These are phyloP conservation scores for Bembecia ichneumoniformis DNA, from an alignment of 2,888 invertebrate species.

Conservation along the genomic window DNA sequence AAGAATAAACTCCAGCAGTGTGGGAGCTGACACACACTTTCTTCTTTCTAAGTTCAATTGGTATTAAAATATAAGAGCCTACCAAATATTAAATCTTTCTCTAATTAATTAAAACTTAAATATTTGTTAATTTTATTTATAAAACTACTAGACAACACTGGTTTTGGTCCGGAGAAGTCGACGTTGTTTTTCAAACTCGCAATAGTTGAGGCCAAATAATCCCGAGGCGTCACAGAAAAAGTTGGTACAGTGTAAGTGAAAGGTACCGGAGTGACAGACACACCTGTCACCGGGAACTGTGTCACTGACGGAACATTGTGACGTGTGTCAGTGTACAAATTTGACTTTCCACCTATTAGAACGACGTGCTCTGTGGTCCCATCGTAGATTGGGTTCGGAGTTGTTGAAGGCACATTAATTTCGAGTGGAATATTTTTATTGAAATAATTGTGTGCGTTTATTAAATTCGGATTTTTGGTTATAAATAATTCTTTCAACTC, in stretches of 20 bases:
- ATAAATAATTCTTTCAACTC: constrained; percentile 40
- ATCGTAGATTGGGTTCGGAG: constrained; percentile 16
- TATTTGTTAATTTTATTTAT: constrained; percentile 57
- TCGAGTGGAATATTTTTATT: constrained; percentile 20
- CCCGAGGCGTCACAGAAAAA: constrained; percentile 6
- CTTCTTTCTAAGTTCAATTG: too few species aligned
- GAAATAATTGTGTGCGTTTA: constrained; percentile 10
- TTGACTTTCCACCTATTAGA: constrained; percentile 29
- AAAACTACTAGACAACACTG: constrained; percentile 40
- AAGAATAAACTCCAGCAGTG: too few species aligned
- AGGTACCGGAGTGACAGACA: constrained; percentile 15
- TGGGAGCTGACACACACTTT: too few species aligned
- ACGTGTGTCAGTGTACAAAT: constrained; percentile 38
- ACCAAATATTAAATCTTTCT: background rate
- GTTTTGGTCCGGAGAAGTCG: constrained; percentile 27
- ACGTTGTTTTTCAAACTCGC: constrained; percentile 42
- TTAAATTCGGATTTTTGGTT: constrained; percentile 21
- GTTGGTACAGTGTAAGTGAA: constrained; percentile 2
- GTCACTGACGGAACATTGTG: constrained; percentile 11
- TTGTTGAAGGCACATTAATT: constrained; percentile 28
- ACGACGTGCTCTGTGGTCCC: constrained; percentile 35
- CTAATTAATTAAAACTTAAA: constrained; percentile 31
- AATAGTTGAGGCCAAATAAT: constrained; percentile 45
- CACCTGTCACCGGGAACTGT: constrained; percentile 2
- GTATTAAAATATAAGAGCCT: too few species aligned